These are phyloP conservation scores for Gobio gobio DNA, from an alignment of 2,113 vertebrate genomes.

Conservation along the genomic window DNA sequence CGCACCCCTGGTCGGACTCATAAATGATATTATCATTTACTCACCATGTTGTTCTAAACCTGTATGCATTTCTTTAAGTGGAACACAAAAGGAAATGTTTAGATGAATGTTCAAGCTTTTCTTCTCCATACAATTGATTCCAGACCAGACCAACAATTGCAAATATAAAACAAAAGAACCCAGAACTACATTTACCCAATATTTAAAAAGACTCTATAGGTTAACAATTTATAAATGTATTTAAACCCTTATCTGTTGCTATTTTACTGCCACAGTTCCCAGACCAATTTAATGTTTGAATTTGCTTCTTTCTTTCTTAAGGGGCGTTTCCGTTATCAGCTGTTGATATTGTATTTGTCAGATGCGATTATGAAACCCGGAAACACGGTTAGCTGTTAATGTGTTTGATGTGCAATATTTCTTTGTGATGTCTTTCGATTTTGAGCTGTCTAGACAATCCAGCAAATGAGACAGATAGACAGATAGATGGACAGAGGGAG, in stretches of 20 bases:
- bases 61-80: background rate
- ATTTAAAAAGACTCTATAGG: background rate
- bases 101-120: background rate
- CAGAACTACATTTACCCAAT: background rate
- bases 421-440: constrained; percentile 18
- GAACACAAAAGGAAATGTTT: background rate
- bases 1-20: too few species aligned
- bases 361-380: background rate
- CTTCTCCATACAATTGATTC: background rate
- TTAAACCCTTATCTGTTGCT: background rate
- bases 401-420: constrained; percentile 26
- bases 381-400: constrained; percentile 6
- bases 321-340: background rate
- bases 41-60: background rate
- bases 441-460: constrained; percentile 17
- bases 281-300: background rate
- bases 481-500: constrained; percentile 29
- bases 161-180: background rate
- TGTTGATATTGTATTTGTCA: constrained; percentile 25
- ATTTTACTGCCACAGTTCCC: background rate
- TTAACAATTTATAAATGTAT: constrained; percentile 1
- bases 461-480: constrained; percentile 34
- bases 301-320: constrained; percentile 1
- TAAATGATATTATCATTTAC: background rate
- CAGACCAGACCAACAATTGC: background rate